Base-by-base conservation (phyloP, 2,888 invertebrate species). In the Myathropa florea region DNA sequence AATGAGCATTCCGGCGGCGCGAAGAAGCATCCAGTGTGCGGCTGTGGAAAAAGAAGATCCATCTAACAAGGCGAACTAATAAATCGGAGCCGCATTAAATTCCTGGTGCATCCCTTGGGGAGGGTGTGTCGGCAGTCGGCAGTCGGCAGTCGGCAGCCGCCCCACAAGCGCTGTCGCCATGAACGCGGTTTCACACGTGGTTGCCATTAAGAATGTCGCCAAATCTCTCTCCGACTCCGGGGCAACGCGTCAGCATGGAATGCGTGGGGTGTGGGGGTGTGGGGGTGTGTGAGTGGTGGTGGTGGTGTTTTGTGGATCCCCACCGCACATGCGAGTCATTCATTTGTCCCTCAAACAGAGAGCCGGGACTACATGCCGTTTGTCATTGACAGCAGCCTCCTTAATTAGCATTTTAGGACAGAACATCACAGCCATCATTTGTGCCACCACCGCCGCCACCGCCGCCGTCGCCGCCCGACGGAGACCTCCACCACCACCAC, bases 341-440 rank as follows among this genome's bases (percentile, higher is more conserved):
- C 79, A 84, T 84, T 46, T 46, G 46, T 84, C 60, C 61, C 65
- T 81, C 57, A 68, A 85, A 77, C 84, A 77, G 68, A 64, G 46
- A n/a, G 30, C 39, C 61, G 68, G 61, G 55, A 46, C 59, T 46
- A 64, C 33, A 71, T 57, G 24, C 77, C 81, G 85, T 85, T 85
- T 85, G 85, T 85, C 85, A 85, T 85, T 85, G 85, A 85, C 85
- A 85, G 85, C 81, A 77, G 77, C 53, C 85, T 81, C 81, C 85
- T 85, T 85, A 85, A 85, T 85, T 85, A 85, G 85, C 85, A 85
- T 85, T 85, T 85, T 73, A 82, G 85, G 81, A 81, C 81, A 81
- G 65, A 85, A 81, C 85, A 85, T 85, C 81, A 68, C 61, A 71
- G 46, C 60, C 39, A 70, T 59, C 67, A 28, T 33, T 36, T 68